Evolutionary conservation across 2,113 vertebrate species (phyloP).

Genomic region (Noctilio leporinus): DNA sequence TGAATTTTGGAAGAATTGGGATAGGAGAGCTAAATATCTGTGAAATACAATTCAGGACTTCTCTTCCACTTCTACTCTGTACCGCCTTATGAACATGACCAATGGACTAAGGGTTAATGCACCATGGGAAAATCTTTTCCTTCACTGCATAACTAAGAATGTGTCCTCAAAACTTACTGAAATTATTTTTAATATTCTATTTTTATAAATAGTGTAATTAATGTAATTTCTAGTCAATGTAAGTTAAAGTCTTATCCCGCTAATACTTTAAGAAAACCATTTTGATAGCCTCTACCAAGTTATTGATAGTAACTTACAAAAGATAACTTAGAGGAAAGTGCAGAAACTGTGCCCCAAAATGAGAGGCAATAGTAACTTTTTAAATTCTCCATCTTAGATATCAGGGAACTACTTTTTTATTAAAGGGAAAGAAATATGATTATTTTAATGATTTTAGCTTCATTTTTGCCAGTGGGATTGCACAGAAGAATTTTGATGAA

Average conservation of each 20-base stretch:
- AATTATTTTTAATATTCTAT: not conserved
- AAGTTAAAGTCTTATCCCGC: not conserved
- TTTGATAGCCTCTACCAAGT: not conserved
- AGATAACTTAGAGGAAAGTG: not conserved
- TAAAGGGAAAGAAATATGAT: not conserved
- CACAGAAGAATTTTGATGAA: conserved; percentile 18
- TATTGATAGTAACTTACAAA: not conserved
- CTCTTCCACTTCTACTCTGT: not conserved
- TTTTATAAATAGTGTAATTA: not conserved
- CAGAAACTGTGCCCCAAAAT: not conserved
- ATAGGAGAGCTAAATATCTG: not conserved
- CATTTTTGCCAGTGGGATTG: not conserved
- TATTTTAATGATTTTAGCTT: conserved; percentile 17
- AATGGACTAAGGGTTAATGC: not conserved
- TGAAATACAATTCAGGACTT: not conserved
- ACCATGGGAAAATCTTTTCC: not conserved
- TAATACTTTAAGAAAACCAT: not conserved
- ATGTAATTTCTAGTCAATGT: not conserved
- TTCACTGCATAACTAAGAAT: not conserved
- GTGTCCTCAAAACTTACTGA: not conserved
- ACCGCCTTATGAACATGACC: not conserved
- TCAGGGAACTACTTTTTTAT: not conserved
- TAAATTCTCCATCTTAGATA: not conserved
- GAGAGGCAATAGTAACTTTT: not conserved
- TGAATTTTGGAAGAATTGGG: not conserved